phyloP scores from a whole-genome alignment of 1,140 invertebrate genomes.

The Drosophila nigromelanica region DNA sequence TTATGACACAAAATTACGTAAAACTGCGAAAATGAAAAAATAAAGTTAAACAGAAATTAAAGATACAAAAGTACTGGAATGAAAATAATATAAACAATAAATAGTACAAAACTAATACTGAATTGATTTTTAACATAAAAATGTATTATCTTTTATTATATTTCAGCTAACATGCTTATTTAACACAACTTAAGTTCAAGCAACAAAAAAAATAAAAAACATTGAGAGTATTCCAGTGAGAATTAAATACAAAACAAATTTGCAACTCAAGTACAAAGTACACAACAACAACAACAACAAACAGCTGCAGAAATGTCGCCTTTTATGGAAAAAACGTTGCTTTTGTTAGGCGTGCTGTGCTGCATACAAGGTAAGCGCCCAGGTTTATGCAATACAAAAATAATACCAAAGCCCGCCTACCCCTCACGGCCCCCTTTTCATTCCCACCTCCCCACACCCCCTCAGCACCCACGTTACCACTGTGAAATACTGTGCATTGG shows the following conservation, averaged over 20 bases:
- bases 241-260: constrained; percentile 17
- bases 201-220: neutral
- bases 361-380: constrained; percentile 76
- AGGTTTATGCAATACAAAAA: constrained; percentile 48
- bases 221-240: constrained; percentile 10
- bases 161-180: constrained; percentile 40
- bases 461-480: neutral
- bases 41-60: neutral
- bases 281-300: constrained; percentile 15
- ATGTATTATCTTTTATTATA: neutral
- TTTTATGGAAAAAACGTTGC: constrained; percentile 71
- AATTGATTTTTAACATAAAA: no score
- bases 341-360: constrained; percentile 72
- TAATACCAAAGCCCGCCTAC: constrained; percentile 4
- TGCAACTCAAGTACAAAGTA: constrained; percentile 9
- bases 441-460: neutral
- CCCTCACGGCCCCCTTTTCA: neutral
- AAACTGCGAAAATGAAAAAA: neutral
- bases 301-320: constrained; percentile 67
- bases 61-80: neutral
- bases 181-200: constrained; percentile 16
- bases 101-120: neutral
- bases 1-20: neutral
- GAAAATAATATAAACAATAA: neutral
- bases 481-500: constrained; percentile 25